Percentiles rank a stretch among this genome's conserved stretches.
Evolutionary conservation across 2,797 vertebrate species (phyloP).

Genomic region (Hoplostethus mediterraneus): DNA sequence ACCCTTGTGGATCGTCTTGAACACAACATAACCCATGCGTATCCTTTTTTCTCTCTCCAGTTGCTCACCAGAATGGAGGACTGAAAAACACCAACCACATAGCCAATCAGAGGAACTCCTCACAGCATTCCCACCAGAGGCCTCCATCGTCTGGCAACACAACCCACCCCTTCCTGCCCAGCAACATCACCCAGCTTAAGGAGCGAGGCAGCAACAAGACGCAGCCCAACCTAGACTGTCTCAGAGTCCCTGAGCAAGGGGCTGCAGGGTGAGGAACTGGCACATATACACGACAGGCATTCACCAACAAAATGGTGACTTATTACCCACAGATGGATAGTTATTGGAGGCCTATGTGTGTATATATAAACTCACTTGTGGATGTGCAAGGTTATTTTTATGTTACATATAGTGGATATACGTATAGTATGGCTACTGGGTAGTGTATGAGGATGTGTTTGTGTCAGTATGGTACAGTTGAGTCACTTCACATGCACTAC

Average conservation of each 20-base stretch:
- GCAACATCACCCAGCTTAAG: constrained; percentile 76
- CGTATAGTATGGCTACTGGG: too few relatives aligned
- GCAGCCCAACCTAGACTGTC: constrained; percentile 91
- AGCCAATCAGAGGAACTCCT: constrained; percentile 80
- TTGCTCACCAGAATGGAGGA: constrained; percentile 92
- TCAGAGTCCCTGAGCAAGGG: constrained; percentile 95
- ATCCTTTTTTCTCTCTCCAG: constrained; percentile 67
- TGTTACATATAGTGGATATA: too few relatives aligned
- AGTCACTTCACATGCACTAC: not conserved
- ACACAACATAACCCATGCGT: not conserved
- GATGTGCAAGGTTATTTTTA: too few relatives aligned
- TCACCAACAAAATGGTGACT: constrained; percentile 16
- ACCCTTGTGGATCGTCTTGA: not conserved
- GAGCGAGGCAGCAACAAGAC: constrained; percentile 81
- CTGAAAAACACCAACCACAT: constrained; percentile 82
- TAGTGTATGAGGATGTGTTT: too few relatives aligned
- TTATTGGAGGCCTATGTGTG: too few relatives aligned
- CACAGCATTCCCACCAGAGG: constrained; percentile 83
- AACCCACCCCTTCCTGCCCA: constrained; percentile 88
- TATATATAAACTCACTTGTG: too few relatives aligned
- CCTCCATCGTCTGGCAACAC: constrained; percentile 59
- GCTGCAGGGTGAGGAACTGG: constrained; percentile 92
- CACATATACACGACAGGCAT: not conserved
- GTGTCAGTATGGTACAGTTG: not conserved
- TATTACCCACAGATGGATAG: too few relatives aligned